Base-by-base conservation (phyloP, 2,113 vertebrate species). In the Caranx ignobilis region DNA sequence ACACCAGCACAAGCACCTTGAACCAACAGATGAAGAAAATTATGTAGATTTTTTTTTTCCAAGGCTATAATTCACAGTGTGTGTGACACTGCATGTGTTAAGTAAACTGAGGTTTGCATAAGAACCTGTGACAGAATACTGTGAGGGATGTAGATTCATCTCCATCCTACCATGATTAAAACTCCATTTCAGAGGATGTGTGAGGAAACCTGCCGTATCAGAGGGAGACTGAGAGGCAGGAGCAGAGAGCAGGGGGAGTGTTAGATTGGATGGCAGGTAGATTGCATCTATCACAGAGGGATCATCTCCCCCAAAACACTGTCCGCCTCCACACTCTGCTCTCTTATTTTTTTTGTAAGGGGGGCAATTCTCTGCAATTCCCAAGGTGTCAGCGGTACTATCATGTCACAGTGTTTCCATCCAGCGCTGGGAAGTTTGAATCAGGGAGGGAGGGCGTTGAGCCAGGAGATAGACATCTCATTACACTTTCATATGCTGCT, bases 401-500 rank as follows among this genome's bases (percentile, higher is more conserved):
- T 93, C 87, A 88, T 88, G 84, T 85, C 82, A 74, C 67, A 77
- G 71, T 50, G 55, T 70, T 63, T 47, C 71, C 75, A 76, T 84
- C 72, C 68, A 81, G 78, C 84, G 76, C 57, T 26, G 74, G 50
- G 67, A 73, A 35, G 82, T 77, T 63, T 83, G 67, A 86, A 83
- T 73, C 85, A 62, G 77, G 47, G 47, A 34, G 41, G 71, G 41
- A 64, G 70, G 59, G 67, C 70, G 75, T 66, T 57, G 82, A 83
- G 65, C 67, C 37, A 34, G 78, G 83, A 71, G 52, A 86, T 82
- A 90, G 91, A 92, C 91, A 78, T 90, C 92, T 93, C 93, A 92
- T 94, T 93, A 92, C 88, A 75, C 90, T 92, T 92, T 92, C 83
- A 92, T 92, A 84, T 79, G 79, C 74, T 71, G 72, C 81, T 84